Base-by-base conservation (phyloP, 2,888 invertebrate species). In the Drosophila bunnanda region DNA sequence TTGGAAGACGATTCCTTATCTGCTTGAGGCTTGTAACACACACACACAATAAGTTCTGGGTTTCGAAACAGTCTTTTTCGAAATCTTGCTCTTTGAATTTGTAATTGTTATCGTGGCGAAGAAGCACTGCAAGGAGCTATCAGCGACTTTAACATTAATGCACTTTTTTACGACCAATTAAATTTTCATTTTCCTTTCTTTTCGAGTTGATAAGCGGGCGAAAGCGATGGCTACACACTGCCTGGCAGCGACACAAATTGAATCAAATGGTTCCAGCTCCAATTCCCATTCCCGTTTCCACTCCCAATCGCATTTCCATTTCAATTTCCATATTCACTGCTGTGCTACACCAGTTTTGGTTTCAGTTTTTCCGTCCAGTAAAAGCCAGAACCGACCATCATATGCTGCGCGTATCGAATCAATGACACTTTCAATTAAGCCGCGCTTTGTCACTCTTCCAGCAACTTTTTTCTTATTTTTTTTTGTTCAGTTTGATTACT, bases 131-230 rank as follows among this genome's bases (percentile, higher is more conserved):
- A 15, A 38, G 43, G 34, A 66, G 71, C 53, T 69, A 65, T 64
- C 64, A 65, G 52, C 60, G 50, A 41, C 59, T 58, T 58, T 38
- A 62, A 48, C 61, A 80, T 65, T 44, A 68, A 76, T 84, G 68
- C 64, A 53, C 66, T 71, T 77, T 75, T 82, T 81, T 62, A 81
- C 62, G 88, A 76, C 69, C 77, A 75, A 79, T 79, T 81, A 39
- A 65, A 62, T 67, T 59, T 60, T 43, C 43, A 53, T 65, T 75
- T 75, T 66, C 50, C 39, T 74, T 73, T 64, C 43, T 43, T 55
- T 59, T 66, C 48, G 7, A 59, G 34, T 52, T 58, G 76, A 72
- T 72, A 72, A 72, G 71, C 39, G 48, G 38, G 38, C 66, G 54
- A 50, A 57, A 53, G 71, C 56, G 30, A 44, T 50, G 50, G 50